Conservation (phyloP, 2,113 vertebrate genomes). For the Corythornis cristatus region DNA sequence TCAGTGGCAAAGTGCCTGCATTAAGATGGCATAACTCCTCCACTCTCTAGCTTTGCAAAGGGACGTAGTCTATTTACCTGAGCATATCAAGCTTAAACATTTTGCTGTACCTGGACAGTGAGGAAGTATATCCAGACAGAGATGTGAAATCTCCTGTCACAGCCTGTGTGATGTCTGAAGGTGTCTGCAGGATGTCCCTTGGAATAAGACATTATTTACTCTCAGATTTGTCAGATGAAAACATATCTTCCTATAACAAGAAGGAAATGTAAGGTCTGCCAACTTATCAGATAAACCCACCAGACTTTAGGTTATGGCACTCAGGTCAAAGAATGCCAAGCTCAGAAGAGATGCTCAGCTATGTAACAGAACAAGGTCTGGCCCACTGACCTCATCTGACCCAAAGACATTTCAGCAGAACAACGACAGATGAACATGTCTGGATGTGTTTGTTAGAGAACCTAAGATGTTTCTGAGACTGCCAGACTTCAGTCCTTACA, state of each 20-base stretch:
- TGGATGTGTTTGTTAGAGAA: background rate
- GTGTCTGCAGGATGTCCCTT: background rate
- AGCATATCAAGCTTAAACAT: background rate
- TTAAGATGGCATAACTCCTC: background rate
- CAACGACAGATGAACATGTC: background rate
- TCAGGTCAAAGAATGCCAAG: background rate
- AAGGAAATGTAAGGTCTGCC: background rate
- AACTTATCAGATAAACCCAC: background rate
- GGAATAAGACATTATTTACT: background rate
- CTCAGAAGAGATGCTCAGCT: background rate
- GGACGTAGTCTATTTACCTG: background rate
- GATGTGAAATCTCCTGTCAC: background rate
- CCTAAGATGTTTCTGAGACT: background rate
- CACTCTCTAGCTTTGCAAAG: background rate
- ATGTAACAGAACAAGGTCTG: background rate
- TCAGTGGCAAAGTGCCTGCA: background rate
- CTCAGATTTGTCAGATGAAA: background rate
- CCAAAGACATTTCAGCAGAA: background rate
- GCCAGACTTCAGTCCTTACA: background rate
- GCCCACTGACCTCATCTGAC: background rate
- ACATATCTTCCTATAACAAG: fast-evolving
- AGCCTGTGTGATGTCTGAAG: background rate
- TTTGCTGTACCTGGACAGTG: background rate
- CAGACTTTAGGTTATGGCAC: background rate
- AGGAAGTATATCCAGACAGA: background rate